Conservation (phyloP, 2,888 invertebrate species). For the Dryococelus australis region DNA sequence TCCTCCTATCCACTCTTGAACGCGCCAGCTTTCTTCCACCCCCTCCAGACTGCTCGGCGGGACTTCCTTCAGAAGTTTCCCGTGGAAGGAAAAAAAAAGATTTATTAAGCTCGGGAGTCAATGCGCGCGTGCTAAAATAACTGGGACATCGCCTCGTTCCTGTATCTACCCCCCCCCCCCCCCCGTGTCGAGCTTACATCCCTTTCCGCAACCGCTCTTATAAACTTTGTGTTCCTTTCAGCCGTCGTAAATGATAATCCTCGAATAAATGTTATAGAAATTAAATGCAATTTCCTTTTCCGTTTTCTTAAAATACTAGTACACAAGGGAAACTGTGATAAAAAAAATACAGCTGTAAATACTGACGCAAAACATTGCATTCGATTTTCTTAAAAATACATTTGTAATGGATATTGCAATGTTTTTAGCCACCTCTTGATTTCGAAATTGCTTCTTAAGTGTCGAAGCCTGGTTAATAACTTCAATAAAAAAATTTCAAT, state of each 20-base stretch:
- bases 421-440: too few species aligned
- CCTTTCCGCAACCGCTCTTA: background rate
- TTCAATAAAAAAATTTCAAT: too few species aligned
- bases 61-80: conserved; percentile 1
- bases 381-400: too few species aligned
- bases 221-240: background rate
- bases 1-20: background rate
- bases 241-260: conserved; percentile 9
- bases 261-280: background rate
- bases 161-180: background rate
- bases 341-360: background rate
- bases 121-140: conserved; percentile 16
- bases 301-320: background rate
- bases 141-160: background rate
- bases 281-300: background rate
- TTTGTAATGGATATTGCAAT: too few species aligned
- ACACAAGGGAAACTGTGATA: background rate
- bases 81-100: background rate
- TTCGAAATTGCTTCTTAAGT: too few species aligned
- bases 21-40: background rate
- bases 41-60: background rate
- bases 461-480: too few species aligned
- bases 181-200: too few species aligned
- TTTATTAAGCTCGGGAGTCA: conserved; percentile 1
- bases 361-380: too few species aligned